A percentile compares a stretch with the other conserved stretches of the same genome.
phyloP scores from a whole-genome alignment of 2,797 vertebrate genomes.

The Tamandua tetradactyla region DNA sequence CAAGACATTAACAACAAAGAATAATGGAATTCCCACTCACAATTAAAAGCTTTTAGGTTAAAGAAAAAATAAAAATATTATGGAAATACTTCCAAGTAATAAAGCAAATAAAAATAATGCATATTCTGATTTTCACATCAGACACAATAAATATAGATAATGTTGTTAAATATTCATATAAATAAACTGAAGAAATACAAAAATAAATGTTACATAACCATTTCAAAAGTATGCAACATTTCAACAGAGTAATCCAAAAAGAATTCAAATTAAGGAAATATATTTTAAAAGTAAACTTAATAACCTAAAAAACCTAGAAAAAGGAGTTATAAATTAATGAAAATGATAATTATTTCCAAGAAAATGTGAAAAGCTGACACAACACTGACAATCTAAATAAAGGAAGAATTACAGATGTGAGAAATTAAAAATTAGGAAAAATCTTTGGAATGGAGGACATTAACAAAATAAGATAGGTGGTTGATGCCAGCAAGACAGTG shows the following conservation, averaged over 20 bases:
- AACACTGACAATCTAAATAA: neutral
- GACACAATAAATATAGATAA: neutral
- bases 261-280: neutral
- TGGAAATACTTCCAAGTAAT: neutral
- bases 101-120: neutral
- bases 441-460: neutral
- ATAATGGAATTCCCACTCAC: neutral
- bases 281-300: neutral
- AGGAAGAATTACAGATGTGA: neutral
- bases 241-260: neutral
- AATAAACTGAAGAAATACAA: neutral
- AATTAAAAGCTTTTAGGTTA: neutral
- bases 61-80: neutral
- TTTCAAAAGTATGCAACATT: neutral
- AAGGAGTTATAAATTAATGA: neutral
- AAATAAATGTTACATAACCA: neutral
- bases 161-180: neutral
- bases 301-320: neutral
- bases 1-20: neutral
- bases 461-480: too few relatives aligned
- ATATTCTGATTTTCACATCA: neutral
- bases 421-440: neutral
- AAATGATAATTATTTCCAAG: neutral
- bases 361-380: neutral
- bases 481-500: too few relatives aligned